These are phyloP conservation scores for Rhabdomys pumilio DNA, from an alignment of 2,797 vertebrate species.

Conservation along the genomic window DNA sequence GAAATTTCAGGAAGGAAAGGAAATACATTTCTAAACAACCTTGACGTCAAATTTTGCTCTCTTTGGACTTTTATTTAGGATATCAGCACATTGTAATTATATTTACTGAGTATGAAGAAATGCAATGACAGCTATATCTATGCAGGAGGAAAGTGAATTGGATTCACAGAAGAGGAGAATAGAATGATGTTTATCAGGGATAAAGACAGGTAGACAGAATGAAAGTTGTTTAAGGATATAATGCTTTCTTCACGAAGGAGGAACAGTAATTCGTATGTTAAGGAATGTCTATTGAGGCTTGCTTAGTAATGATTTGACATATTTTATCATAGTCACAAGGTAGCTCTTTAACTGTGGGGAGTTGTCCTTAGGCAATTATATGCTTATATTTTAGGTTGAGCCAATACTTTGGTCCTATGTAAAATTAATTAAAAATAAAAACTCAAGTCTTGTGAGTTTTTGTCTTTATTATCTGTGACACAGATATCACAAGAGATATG, in stretches of 20 bases:
- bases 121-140: not conserved
- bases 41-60: not conserved
- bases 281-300: not conserved
- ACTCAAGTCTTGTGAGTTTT: not conserved
- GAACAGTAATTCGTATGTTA: not conserved
- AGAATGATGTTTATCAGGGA: not conserved
- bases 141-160: not conserved
- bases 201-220: not conserved
- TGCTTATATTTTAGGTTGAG: not conserved
- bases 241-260: not conserved
- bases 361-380: not conserved
- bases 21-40: not conserved
- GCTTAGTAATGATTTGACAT: not conserved
- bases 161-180: not conserved
- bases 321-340: not conserved
- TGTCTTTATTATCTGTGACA: not conserved
- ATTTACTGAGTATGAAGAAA: not conserved
- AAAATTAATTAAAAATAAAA: conserved; percentile 26
- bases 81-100: not conserved
- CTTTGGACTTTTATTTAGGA: not conserved
- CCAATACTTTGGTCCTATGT: not conserved
- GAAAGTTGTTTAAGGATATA: not conserved
- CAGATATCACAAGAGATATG: not conserved
- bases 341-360: accelerated
- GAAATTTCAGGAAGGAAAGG: not conserved